Conservation (phyloP, 2,888 invertebrate species). For the Tetragonula carbonaria region DNA sequence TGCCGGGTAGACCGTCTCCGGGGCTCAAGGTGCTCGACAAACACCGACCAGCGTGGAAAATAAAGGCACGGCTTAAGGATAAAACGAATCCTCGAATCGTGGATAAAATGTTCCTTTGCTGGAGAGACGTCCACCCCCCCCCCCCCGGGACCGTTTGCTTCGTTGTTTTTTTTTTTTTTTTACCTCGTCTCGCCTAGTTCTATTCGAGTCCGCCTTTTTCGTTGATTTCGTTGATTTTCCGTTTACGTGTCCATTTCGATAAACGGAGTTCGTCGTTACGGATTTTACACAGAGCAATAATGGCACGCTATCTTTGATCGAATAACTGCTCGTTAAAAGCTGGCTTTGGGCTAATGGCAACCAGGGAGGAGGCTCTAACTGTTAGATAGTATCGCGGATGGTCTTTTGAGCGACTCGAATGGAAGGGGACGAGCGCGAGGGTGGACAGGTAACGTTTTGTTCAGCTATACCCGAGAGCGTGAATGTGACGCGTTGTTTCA, state of each 20-base stretch:
- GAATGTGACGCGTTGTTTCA: background rate
- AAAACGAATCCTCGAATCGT: background rate
- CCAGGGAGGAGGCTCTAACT: conserved; percentile 43
- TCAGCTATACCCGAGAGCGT: background rate
- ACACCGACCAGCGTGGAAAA: conserved; percentile 35
- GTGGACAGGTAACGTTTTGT: conserved; percentile 32
- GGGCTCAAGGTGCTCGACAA: conserved; percentile 59
- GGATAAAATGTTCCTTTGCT: conserved; percentile 1
- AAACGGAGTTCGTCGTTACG: background rate
- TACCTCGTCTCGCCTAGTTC: too few species aligned
- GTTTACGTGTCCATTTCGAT: background rate
- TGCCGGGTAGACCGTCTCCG: conserved; percentile 51
- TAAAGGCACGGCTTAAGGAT: conserved; percentile 47
- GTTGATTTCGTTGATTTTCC: background rate
- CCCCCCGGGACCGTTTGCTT: too few species aligned
- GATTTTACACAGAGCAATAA: conserved; percentile 12
- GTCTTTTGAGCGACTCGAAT: conserved; percentile 38
- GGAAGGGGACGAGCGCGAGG: background rate
- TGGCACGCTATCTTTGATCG: conserved; percentile 55
- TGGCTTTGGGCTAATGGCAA: conserved; percentile 35
- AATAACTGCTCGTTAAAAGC: conserved; percentile 43
- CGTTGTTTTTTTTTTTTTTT: too few species aligned
- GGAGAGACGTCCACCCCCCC: background rate
- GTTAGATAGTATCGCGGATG: conserved; percentile 46
- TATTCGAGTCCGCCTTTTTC: too few species aligned